A percentile compares a stretch with the other conserved stretches of the same genome.
Conservation (phyloP, 1,140 invertebrate species). For the Formica exsecta region DNA sequence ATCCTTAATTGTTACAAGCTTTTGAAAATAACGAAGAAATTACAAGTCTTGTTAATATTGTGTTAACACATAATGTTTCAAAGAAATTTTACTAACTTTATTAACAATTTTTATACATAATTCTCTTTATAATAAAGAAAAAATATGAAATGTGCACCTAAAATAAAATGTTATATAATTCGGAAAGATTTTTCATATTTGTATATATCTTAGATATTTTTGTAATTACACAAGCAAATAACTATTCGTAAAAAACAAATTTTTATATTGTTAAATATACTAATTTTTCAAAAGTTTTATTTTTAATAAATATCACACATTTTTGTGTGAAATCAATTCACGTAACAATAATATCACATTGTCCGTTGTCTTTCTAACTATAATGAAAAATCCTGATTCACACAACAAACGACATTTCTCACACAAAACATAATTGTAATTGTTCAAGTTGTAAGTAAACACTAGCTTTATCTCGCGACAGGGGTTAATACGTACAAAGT, state of each 20-base stretch:
- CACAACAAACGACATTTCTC: conserved; percentile 2
- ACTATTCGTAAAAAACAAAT: not conserved
- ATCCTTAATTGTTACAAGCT: not conserved
- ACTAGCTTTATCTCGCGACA: conserved; percentile 40
- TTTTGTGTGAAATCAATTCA: not conserved
- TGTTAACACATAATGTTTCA: not conserved
- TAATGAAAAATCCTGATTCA: conserved; percentile 22
- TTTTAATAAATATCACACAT: not conserved
- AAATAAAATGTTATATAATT: not conserved
- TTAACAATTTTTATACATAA: not conserved
- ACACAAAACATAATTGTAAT: conserved; percentile 42
- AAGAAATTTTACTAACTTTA: not conserved
- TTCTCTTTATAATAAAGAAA: not conserved
- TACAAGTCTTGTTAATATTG: not conserved
- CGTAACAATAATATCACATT: not conserved
- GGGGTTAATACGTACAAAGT: conserved; percentile 67
- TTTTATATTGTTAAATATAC: not conserved
- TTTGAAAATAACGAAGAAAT: conserved; percentile 1
- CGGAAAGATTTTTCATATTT: not conserved
- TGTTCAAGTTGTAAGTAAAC: conserved; percentile 48
- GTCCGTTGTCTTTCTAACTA: not conserved
- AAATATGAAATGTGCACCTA: too few relatives aligned
- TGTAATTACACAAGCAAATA: not conserved
- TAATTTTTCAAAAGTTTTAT: not conserved
- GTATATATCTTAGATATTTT: not conserved